Base-by-base conservation (phyloP, 2,888 invertebrate species). In the Stenchaetothrips biformis region DNA sequence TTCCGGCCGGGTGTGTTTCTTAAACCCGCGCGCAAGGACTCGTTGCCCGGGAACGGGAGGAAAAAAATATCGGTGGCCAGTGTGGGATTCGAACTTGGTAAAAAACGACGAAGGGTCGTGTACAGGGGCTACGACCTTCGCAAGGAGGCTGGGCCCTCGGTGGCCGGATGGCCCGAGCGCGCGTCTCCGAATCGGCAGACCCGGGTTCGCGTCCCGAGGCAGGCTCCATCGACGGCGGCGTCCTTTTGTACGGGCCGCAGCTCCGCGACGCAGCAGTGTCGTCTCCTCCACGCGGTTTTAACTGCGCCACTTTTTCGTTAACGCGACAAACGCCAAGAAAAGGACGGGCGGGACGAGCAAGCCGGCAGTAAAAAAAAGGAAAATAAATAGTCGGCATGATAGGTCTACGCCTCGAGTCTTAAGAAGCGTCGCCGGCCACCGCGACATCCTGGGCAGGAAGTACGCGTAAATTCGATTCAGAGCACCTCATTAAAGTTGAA, bases 391-490 rank as follows among this genome's bases (percentile, higher is more conserved):
- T n/a, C 67, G 67, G 21, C 67, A 67, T 67, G 67, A 67, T 67
- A 21, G 21, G 67, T 67, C 67, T 59, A 18, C 16, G 53, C 53
- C 53, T 13, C 13, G 18, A 18, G 59, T 59, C 59, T 59, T 59
- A 25, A 21, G 67, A 21, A 67, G 67, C n/a, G 67, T n/a, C 67
- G 67, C n/a, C 37, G 37, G 37, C 37, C 37, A 37, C 37, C 37
- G 37, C 37, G 37, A 37, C 67, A 9, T 9, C 67, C 9, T 9
- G 21, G 67, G 21, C 18, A 62, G 67, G 67, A 67, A 67, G 67
- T 67, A 67, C 67, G 67, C 67, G 67, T 67, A 67, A 67, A 67
- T 67, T 67, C 67, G 67, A 67, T 67, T 67, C 67, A 67, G 67
- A 67, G 67, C 67, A 67, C 67, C 67, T 67, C 67, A 67, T 67